Conservation (phyloP, 2,888 invertebrate species). For the Acrobasis repandana region DNA sequence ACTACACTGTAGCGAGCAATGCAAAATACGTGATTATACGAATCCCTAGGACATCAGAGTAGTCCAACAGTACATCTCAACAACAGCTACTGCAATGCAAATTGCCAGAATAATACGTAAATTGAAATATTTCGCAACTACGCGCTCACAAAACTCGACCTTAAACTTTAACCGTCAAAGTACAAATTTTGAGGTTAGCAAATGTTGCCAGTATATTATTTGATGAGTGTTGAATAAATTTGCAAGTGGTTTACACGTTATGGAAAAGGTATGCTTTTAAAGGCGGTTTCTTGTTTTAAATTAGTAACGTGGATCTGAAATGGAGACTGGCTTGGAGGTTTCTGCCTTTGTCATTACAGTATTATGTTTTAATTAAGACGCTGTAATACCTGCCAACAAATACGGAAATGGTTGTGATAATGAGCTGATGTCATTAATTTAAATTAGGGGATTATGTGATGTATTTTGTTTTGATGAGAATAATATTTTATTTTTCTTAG, state of each 20-base stretch:
- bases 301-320: slow-evolving; percentile 45
- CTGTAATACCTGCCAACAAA: slow-evolving; percentile 8
- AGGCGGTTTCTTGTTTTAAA: slow-evolving; percentile 62
- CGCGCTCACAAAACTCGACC: slow-evolving; percentile 39
- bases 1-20: slow-evolving; percentile 27
- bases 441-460: not conserved
- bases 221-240: slow-evolving; percentile 73
- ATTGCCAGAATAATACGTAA: slow-evolving; percentile 65
- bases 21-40: slow-evolving; percentile 40
- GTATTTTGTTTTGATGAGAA: not conserved
- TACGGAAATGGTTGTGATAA: slow-evolving; percentile 5
- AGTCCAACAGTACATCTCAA: slow-evolving; percentile 40
- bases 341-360: slow-evolving; percentile 15
- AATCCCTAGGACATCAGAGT: slow-evolving; percentile 38
- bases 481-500: not conserved
- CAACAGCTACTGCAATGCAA: slow-evolving; percentile 61
- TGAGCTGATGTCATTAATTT: slow-evolving; percentile 8
- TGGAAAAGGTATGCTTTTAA: slow-evolving; percentile 66
- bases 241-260: slow-evolving; percentile 69
- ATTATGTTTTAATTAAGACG: slow-evolving; percentile 20
- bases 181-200: slow-evolving; percentile 37
- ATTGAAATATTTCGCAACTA: slow-evolving; percentile 54
- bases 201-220: slow-evolving; percentile 57
- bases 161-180: slow-evolving; percentile 37
- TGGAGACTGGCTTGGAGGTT: slow-evolving; percentile 8